Evolutionary conservation across 2,113 vertebrate genomes (phyloP).

Genomic region (Lepisosteus oculatus): DNA sequence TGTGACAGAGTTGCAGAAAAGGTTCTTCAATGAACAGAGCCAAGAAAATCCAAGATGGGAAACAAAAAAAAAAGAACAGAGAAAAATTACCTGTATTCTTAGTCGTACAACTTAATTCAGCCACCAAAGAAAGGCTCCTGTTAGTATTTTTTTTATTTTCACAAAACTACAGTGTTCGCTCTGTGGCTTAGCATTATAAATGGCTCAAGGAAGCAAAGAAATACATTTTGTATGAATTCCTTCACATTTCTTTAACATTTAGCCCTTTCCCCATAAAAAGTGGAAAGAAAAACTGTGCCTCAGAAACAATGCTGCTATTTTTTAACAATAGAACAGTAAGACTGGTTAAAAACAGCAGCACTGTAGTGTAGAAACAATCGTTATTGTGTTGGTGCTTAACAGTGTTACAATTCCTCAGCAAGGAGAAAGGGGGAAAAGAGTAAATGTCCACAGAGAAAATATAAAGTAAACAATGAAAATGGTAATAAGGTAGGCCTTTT

Average conservation of each 20-base stretch:
- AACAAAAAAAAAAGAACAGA: slow-evolving; percentile 11
- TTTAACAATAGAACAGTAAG: too few relatives aligned
- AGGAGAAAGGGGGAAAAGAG: slow-evolving; percentile 45
- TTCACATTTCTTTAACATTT: slow-evolving; percentile 2
- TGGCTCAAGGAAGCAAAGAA: slow-evolving; percentile 18
- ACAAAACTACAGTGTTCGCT: not conserved
- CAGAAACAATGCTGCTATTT: slow-evolving; percentile 2
- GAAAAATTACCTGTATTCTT: not conserved
- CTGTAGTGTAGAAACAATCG: slow-evolving; percentile 60
- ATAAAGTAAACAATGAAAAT: slow-evolving; percentile 69
- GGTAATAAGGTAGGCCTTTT: slow-evolving; percentile 45
- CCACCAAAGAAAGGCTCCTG: not conserved
- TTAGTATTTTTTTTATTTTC: not conserved
- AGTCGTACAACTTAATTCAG: not conserved
- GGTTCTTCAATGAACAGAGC: slow-evolving; percentile 8
- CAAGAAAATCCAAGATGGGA: not conserved
- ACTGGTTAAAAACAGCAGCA: not conserved
- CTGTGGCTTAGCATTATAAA: not conserved
- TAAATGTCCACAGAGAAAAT: slow-evolving; percentile 72
- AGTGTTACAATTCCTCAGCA: slow-evolving; percentile 59
- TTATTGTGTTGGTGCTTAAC: slow-evolving; percentile 69
- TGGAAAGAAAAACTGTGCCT: not conserved
- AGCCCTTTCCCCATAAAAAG: not conserved
- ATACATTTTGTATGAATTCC: not conserved
- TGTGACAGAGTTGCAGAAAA: not conserved